These are phyloP conservation scores for Trichogramma evanescens DNA, from an alignment of 2,888 invertebrate species.

Conservation along the genomic window DNA sequence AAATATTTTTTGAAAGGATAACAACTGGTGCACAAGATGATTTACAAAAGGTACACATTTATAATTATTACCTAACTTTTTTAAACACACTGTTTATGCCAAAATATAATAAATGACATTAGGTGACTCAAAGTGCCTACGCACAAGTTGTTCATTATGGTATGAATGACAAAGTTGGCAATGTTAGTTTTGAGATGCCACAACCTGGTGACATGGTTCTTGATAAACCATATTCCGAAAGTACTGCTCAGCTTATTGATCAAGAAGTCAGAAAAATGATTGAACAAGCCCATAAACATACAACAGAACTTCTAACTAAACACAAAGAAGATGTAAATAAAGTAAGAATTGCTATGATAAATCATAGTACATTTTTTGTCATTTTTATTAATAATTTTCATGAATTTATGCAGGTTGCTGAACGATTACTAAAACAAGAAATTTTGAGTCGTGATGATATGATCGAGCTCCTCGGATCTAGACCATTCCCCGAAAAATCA, in stretches of 20 bases:
- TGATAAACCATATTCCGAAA: constrained; percentile 96
- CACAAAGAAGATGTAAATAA: constrained; percentile 84
- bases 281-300: constrained; percentile 70
- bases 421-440: constrained; percentile 86
- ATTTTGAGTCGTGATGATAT: constrained; percentile 93
- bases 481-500: constrained; percentile 97
- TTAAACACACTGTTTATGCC: not conserved
- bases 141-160: constrained; percentile 96
- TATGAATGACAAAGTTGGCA: constrained; percentile 96
- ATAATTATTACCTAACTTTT: constrained; percentile 1
- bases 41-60: constrained; percentile 72
- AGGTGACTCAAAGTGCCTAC: constrained; percentile 87
- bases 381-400: not conserved
- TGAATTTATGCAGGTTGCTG: constrained; percentile 56
- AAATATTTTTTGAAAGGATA: constrained; percentile 90
- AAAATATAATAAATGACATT: not conserved
- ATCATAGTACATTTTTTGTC: not conserved
- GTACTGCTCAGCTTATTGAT: constrained; percentile 93
- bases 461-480: constrained; percentile 87
- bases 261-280: constrained; percentile 79
- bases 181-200: constrained; percentile 92
- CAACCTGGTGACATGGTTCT: constrained; percentile 86
- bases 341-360: constrained; percentile 43
- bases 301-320: constrained; percentile 66
- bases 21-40: constrained; percentile 99